A percentile compares a stretch with the other conserved stretches of the same genome.
Evolutionary conservation across 2,113 vertebrate species (phyloP).

Genomic region (Damaliscus lunatus): DNA sequence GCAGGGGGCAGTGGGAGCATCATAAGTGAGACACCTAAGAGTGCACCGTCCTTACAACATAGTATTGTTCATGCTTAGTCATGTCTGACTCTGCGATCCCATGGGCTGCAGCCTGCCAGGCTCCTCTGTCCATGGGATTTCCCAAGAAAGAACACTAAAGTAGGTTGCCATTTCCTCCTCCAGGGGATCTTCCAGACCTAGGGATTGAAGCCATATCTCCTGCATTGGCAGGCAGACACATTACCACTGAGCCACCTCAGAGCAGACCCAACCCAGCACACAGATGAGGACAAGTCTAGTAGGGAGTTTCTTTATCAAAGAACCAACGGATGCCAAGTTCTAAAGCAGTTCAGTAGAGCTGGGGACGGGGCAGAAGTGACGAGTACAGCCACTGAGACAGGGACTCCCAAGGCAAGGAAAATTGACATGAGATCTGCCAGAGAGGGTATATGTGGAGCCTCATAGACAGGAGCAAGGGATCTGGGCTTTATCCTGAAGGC

Average conservation of each 20-base stretch:
- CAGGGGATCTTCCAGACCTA: not conserved
- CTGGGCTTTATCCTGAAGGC: not conserved
- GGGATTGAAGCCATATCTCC: not conserved
- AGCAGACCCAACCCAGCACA: not conserved
- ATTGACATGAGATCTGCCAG: no score
- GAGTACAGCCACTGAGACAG: not conserved
- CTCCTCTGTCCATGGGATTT: not conserved
- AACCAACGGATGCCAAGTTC: not conserved
- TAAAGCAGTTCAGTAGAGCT: not conserved
- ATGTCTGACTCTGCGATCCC: not conserved
- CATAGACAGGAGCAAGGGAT: not conserved
- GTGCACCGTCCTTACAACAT: not conserved
- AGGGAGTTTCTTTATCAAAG: not conserved
- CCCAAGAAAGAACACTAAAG: not conserved
- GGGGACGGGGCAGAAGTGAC: not conserved
- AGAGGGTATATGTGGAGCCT: not conserved
- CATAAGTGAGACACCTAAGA: not conserved
- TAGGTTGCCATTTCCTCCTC: not conserved
- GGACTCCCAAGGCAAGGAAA: not conserved
- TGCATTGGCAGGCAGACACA: not conserved
- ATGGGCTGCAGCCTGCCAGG: not conserved
- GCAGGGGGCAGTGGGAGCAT: rapidly evolving
- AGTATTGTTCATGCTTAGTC: not conserved
- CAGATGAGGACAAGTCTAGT: not conserved
- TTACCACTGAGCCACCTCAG: not conserved